These are phyloP conservation scores for Porites rus DNA, from an alignment of 92 coral and sea anemone species.

Conservation along the genomic window DNA sequence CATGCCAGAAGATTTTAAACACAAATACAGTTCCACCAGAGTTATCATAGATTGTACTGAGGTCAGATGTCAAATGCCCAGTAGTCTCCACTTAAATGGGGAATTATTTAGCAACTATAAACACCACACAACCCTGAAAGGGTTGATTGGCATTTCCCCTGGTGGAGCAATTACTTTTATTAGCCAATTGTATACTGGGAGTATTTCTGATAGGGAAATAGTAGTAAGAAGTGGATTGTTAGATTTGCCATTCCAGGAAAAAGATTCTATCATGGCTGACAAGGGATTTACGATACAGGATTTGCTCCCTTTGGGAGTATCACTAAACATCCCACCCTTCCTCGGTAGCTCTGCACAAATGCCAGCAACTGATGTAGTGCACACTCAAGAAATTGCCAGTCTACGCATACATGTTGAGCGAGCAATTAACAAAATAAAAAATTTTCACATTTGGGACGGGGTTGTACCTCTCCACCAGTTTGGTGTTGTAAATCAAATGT, in stretches of 20 bases:
- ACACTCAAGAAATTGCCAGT: neutral
- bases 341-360: constrained; percentile 57
- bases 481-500: neutral
- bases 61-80: constrained; percentile 40
- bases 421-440: too few relatives aligned
- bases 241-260: constrained; percentile 42
- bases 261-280: constrained; percentile 68
- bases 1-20: constrained; percentile 64
- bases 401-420: constrained; percentile 14
- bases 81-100: constrained; percentile 31
- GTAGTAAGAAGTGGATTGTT: constrained; percentile 55
- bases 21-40: constrained; percentile 41
- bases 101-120: constrained; percentile 20
- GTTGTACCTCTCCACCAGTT: too few relatives aligned
- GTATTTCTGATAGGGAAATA: constrained; percentile 65
- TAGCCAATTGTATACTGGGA: constrained; percentile 64
- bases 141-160: constrained; percentile 38
- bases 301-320: constrained; percentile 58
- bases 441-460: too few relatives aligned
- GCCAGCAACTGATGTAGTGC: constrained; percentile 43
- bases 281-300: constrained; percentile 57
- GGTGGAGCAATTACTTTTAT: constrained; percentile 35
- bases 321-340: constrained; percentile 60
- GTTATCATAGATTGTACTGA: constrained; percentile 43
- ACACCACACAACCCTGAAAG: too few relatives aligned